phyloP scores from a whole-genome alignment of 1,140 invertebrate species.

The Drosophila nigromelanica region DNA sequence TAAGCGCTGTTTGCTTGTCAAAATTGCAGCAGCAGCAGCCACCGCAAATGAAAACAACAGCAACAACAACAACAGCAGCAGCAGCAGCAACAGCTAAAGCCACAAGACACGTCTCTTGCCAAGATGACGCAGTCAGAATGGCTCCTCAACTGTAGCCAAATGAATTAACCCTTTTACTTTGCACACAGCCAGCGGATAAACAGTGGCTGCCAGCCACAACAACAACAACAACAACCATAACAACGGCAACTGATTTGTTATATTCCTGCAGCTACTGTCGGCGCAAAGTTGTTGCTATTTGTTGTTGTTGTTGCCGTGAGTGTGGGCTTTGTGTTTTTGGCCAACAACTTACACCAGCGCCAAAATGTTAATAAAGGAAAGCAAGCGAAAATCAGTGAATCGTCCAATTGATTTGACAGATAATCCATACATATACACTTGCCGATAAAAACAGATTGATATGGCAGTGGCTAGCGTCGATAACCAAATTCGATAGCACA shows the following conservation, averaged over 20 bases:
- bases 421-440: no score
- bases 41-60: conserved; percentile 10
- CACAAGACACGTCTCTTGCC: conserved; percentile 57
- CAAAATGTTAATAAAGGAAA: conserved; percentile 31
- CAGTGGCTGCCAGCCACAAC: conserved; percentile 24
- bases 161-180: conserved; percentile 83
- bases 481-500: neutral
- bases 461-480: no score
- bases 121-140: conserved; percentile 73
- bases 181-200: conserved; percentile 41
- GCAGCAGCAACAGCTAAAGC: conserved; percentile 44
- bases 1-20: conserved; percentile 75
- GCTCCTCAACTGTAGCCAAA: conserved; percentile 59
- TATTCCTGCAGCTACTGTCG: conserved; percentile 45
- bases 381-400: neutral
- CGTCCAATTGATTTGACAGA: neutral
- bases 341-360: conserved; percentile 25
- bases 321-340: conserved; percentile 47
- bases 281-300: conserved; percentile 33
- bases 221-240: conserved; percentile 49
- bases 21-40: conserved; percentile 60
- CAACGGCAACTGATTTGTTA: conserved; percentile 54
- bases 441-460: no score
- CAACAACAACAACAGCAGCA: conserved; percentile 26
- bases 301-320: conserved; percentile 18